Base-by-base conservation (phyloP, 2,113 vertebrate species). In the Halcyon malimbica region DNA sequence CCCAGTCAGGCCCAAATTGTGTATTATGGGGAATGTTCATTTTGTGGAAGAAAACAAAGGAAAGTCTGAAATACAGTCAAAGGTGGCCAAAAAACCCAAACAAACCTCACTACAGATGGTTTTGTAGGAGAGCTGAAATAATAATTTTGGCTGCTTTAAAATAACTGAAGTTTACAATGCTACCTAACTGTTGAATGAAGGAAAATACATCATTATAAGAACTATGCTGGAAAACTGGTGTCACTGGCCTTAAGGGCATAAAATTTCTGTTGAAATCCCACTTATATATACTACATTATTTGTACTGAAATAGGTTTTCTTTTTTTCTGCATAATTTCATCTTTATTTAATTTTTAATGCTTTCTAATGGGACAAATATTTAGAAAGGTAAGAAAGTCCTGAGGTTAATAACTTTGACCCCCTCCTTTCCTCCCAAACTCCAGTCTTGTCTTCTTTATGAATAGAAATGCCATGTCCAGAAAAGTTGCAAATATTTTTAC, bases 211-310 rank as follows among this genome's bases (percentile, higher is more conserved):
- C 15, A 25, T 81, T 81, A 5, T 23, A 44, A 80, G 63, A 80
- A 41, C 48, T 29, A 7, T 65, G 54, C 35, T 80, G 85, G 62
- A 85, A 84, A 86, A 90, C 29, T 77, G 35, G 5, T 83, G 42
- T 68, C 11, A 5, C 29, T 90, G 83, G 51, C 86, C 87, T 57
- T 63, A 44, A 86, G 37, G 78, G 64, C 33, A 3, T 19, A 62
- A 87, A 54, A 56, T 68, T 91, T 41, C 54, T 83, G 29, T 85
- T 90, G 42, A 94, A 56, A 97, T 96, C 97, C 97, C 96, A 94
- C 95, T 97, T 97, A 90, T 97, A 89, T 98, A 89, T 98, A 97
- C 97, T 97, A 97, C 97, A 95, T 96, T 91, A 97, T 96, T 94
- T 94, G 92, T 95, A 95, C 94, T 79, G 83, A 14, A 79, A 25